These are phyloP conservation scores for Gymnogyps californianus DNA, from an alignment of 2,113 vertebrate species.

Conservation along the genomic window DNA sequence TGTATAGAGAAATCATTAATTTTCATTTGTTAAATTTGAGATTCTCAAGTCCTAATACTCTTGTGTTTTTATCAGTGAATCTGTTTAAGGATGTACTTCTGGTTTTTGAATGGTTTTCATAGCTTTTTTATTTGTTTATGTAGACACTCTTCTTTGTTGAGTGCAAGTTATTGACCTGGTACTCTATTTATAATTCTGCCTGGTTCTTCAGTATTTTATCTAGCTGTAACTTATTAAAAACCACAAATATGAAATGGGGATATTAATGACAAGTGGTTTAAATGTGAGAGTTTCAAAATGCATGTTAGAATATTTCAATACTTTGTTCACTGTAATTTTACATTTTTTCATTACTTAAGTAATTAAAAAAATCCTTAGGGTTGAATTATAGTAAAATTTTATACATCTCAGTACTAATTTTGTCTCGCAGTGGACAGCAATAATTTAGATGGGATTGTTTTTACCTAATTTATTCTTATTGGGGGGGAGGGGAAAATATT, in stretches of 20 bases:
- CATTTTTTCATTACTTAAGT: constrained; percentile 64
- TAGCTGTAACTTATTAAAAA: constrained; percentile 59
- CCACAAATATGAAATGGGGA: constrained; percentile 57
- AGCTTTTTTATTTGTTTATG: neutral
- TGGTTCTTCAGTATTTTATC: constrained; percentile 36
- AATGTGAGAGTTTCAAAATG: constrained; percentile 45
- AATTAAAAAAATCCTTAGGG: constrained; percentile 70
- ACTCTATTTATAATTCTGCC: constrained; percentile 32
- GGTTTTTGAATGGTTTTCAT: constrained; percentile 17
- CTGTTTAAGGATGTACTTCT: constrained; percentile 55
- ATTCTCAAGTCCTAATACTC: constrained; percentile 36
- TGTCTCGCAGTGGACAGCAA: constrained; percentile 56
- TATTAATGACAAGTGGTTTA: constrained; percentile 66
- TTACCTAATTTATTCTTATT: constrained; percentile 56
- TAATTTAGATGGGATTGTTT: constrained; percentile 66
- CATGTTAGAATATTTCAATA: constrained; percentile 39
- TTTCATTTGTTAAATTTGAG: constrained; percentile 53
- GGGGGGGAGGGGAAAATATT: neutral
- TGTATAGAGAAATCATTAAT: constrained; percentile 32
- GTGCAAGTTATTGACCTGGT: constrained; percentile 28
- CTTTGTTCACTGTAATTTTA: constrained; percentile 59
- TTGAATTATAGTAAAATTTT: constrained; percentile 68
- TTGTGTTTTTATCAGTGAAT: constrained; percentile 51
- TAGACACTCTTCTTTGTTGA: constrained; percentile 13
- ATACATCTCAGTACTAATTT: constrained; percentile 63